Evolutionary conservation across 2,113 vertebrate genomes (phyloP).

Genomic region (Vulpes lagopus): DNA sequence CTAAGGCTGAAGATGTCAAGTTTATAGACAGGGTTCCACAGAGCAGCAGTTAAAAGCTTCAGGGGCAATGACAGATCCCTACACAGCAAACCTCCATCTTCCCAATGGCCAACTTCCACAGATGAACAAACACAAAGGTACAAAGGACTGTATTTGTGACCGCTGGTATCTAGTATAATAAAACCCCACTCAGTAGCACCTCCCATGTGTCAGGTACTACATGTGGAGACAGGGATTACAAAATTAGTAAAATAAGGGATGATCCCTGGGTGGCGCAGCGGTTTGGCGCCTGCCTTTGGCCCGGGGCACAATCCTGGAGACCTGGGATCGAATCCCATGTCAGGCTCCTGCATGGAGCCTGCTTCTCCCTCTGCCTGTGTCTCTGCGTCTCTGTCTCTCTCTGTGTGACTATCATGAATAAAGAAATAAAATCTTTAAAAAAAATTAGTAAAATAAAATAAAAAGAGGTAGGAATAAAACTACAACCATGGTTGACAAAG

Average conservation of each 20-base stretch:
- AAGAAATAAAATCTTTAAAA: neutral
- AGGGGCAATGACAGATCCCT: fast-evolving
- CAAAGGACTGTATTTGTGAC: neutral
- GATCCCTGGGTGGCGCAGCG: too few species aligned
- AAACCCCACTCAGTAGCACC: neutral
- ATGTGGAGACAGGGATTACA: neutral
- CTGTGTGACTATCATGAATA: too few species aligned
- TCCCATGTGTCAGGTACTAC: fast-evolving
- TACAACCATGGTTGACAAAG: fast-evolving
- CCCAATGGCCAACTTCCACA: fast-evolving
- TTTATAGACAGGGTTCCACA: neutral
- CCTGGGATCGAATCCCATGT: too few species aligned
- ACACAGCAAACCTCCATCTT: fast-evolving
- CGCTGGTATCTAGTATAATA: too few species aligned
- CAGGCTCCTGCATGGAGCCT: too few species aligned
- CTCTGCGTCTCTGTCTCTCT: too few species aligned
- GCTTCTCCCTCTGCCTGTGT: too few species aligned
- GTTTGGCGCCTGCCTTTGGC: too few species aligned
- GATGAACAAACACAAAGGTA: neutral
- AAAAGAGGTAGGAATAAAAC: neutral
- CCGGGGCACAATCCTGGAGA: too few species aligned
- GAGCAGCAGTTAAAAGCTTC: neutral
- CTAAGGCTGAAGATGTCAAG: neutral
- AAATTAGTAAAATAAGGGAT: neutral
- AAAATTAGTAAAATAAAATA: neutral